Evolutionary conservation across 2,797 vertebrate genomes (phyloP).

Genomic region (Aeoliscus strigatus): DNA sequence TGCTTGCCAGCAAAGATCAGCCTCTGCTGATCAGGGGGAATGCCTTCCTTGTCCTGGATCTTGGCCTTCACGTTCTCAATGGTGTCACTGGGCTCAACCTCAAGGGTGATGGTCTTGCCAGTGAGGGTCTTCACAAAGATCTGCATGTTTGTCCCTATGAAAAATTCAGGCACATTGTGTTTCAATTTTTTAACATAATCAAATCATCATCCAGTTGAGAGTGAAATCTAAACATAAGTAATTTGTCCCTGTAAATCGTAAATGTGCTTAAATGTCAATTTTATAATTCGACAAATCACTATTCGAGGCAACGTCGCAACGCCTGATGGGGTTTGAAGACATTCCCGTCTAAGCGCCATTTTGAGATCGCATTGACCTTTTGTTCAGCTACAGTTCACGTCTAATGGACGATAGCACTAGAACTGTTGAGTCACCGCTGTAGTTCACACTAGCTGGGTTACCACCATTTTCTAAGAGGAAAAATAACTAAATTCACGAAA

Average conservation of each 20-base stretch:
- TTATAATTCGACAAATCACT: no score
- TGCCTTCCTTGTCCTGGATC: constrained; percentile 36
- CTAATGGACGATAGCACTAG: constrained; percentile 48
- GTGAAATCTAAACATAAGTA: no score
- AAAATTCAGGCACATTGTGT: background rate
- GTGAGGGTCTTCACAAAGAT: constrained; percentile 29
- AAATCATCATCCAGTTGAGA: no score
- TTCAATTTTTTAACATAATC: background rate
- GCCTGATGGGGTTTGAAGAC: background rate
- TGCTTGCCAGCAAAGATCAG: constrained; percentile 39
- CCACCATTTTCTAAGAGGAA: no score
- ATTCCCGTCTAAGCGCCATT: constrained; percentile 53
- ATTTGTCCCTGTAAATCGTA: no score
- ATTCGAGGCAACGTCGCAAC: no score
- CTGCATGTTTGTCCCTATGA: constrained; percentile 21
- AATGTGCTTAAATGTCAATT: no score
- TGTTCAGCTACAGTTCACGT: constrained; percentile 35
- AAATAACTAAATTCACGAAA: no score
- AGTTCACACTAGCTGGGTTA: constrained; percentile 1
- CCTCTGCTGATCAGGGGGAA: constrained; percentile 42
- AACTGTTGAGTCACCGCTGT: constrained; percentile 49
- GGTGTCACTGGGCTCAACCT: constrained; percentile 24
- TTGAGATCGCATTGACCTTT: constrained; percentile 53
- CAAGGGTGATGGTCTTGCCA: constrained; percentile 30
- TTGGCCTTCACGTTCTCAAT: constrained; percentile 27